A percentile compares a stretch with the other conserved stretches of the same genome.
These are phyloP conservation scores for Lutjanus argentimaculatus DNA, from an alignment of 2,797 vertebrate species.

Conservation along the genomic window DNA sequence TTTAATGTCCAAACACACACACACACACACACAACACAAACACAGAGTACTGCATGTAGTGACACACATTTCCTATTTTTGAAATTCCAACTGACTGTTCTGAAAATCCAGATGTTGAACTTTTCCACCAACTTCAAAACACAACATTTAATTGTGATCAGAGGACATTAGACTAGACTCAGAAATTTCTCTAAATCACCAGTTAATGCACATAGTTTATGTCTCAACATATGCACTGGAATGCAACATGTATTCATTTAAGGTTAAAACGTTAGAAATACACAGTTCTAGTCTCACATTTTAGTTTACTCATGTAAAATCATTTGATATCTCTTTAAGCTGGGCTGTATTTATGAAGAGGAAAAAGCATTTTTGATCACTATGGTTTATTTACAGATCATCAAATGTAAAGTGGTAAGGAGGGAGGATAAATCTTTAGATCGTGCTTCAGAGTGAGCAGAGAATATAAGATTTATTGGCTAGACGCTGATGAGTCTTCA, in stretches of 20 bases:
- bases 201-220: no score
- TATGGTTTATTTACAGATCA: not conserved
- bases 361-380: not conserved
- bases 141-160: not conserved
- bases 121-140: not conserved
- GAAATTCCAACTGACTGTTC: not conserved
- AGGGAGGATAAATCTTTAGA: constrained; percentile 11
- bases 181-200: no score
- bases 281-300: not conserved
- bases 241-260: not conserved
- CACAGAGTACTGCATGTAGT: not conserved
- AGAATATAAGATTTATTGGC: constrained; percentile 5
- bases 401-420: not conserved
- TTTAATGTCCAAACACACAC: no score
- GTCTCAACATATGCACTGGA: no score
- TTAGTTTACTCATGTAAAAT: not conserved
- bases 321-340: not conserved
- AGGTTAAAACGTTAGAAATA: not conserved
- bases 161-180: no score
- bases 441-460: not conserved
- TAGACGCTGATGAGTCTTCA: not conserved
- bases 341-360: not conserved
- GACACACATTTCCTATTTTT: not conserved
- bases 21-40: no score
- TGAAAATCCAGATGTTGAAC: not conserved